These are phyloP conservation scores for Trichonephila inaurata DNA, from an alignment of 1,140 invertebrate species.

Conservation along the genomic window DNA sequence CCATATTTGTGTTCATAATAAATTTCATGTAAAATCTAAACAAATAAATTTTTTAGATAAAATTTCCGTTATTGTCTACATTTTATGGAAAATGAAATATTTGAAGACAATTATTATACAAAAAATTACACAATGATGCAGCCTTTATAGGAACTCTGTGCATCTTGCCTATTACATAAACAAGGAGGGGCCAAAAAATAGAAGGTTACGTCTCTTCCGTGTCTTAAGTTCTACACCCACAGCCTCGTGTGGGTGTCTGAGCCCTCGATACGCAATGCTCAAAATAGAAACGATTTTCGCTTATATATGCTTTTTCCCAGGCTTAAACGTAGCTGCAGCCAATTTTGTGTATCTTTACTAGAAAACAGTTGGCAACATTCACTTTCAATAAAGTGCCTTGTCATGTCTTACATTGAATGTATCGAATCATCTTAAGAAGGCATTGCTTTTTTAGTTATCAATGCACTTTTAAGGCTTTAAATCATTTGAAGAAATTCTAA, in stretches of 20 bases:
- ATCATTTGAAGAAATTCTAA: neutral
- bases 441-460: neutral
- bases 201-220: neutral
- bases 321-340: neutral
- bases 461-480: neutral
- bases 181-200: neutral
- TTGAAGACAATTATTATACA: neutral
- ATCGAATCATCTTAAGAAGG: neutral
- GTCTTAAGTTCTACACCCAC: constrained; percentile 13
- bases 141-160: neutral
- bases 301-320: neutral
- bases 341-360: neutral
- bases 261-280: constrained; percentile 3
- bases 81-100: neutral
- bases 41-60: no score
- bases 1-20: no score
- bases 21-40: no score
- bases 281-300: constrained; percentile 33
- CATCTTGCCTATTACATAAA: neutral
- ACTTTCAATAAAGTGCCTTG: neutral
- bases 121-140: neutral
- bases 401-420: neutral
- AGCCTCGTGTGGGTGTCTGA: neutral
- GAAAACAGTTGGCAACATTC: neutral
- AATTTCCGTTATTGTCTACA: neutral